These are phyloP conservation scores for Aphis craccivora DNA, from an alignment of 1,140 invertebrate species.

Conservation along the genomic window DNA sequence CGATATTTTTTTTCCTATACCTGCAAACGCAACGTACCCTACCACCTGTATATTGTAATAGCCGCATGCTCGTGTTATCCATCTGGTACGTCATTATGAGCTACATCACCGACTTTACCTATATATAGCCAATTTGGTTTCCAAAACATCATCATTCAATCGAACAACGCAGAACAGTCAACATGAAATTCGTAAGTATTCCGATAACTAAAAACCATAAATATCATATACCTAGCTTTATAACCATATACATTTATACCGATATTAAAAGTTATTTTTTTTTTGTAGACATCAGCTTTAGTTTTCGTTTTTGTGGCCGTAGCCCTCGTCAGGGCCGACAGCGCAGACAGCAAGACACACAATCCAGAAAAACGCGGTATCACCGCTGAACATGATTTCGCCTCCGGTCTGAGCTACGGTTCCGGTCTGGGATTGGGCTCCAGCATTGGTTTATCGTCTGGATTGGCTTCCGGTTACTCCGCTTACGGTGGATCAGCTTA, in stretches of 20 bases:
- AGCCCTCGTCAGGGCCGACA: slow-evolving; percentile 35
- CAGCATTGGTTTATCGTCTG: not conserved
- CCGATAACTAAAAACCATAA: not conserved
- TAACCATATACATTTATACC: not conserved
- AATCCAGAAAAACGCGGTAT: slow-evolving; percentile 35
- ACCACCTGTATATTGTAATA: not conserved
- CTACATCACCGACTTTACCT: not conserved
- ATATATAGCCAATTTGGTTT: slow-evolving; percentile 41
- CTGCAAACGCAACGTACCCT: not conserved
- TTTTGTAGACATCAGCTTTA: slow-evolving; percentile 36
- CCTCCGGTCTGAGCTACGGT: not conserved
- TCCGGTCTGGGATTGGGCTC: not conserved
- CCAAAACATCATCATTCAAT: slow-evolving; percentile 26
- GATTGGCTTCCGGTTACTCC: not conserved
- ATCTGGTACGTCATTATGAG: not conserved
- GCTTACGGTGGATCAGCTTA: not conserved
- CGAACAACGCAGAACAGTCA: not conserved
- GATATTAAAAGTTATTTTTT: not conserved
- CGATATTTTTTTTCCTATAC: not conserved
- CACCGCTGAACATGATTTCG: not conserved
- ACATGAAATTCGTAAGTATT: slow-evolving; percentile 53
- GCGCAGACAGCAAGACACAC: not conserved
- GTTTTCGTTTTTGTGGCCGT: slow-evolving; percentile 14
- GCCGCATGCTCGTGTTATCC: not conserved
- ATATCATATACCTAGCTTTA: not conserved